Conservation (phyloP, 2,113 vertebrate genomes). For the Campylorhamphus procurvoides region DNA sequence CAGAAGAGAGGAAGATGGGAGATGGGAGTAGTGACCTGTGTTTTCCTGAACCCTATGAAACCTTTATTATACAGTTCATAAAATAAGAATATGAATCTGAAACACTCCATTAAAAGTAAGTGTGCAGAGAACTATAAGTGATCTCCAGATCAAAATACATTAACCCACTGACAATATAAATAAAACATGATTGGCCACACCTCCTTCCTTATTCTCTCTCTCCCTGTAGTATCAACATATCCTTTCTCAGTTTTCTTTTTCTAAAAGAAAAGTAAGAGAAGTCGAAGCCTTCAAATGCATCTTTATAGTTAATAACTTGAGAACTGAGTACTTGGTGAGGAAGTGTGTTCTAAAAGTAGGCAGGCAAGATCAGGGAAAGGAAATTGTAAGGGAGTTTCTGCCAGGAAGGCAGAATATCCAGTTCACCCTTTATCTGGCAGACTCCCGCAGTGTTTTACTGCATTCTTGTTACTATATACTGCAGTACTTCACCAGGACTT, state of each 20-base stretch:
- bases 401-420: not conserved
- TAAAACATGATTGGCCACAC: not conserved
- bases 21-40: not conserved
- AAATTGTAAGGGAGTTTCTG: not conserved
- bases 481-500: not conserved
- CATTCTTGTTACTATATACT: not conserved
- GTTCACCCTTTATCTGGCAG: not conserved
- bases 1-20: not conserved
- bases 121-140: not conserved
- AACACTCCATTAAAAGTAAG: not conserved
- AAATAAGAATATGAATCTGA: not conserved
- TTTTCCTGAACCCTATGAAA: not conserved
- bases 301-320: not conserved
- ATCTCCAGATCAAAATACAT: not conserved
- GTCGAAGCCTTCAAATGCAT: not conserved
- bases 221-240: not conserved
- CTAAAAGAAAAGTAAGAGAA: not conserved
- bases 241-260: not conserved
- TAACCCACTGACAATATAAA: not conserved
- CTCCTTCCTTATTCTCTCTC: not conserved
- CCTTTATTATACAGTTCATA: not conserved
- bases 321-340: not conserved
- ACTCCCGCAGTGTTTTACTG: not conserved
- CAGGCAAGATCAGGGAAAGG: not conserved
- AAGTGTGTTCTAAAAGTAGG: not conserved